These are phyloP conservation scores for Onychostoma macrolepis DNA, from an alignment of 2,113 vertebrate genomes.

Conservation along the genomic window DNA sequence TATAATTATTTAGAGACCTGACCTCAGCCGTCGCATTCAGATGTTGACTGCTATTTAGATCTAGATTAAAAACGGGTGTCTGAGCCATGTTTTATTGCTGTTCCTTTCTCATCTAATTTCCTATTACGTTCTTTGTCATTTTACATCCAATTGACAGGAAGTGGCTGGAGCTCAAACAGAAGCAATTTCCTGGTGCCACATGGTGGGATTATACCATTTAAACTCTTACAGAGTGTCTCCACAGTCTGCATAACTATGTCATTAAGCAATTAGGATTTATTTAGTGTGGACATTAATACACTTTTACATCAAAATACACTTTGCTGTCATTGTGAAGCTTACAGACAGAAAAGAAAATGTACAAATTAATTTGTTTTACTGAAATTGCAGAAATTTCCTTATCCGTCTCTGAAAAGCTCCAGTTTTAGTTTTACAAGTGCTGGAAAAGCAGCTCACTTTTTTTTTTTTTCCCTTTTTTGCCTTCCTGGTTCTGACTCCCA, in stretches of 20 bases:
- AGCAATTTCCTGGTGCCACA: neutral
- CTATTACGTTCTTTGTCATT: neutral
- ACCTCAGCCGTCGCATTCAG: conserved; percentile 37
- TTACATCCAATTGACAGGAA: neutral
- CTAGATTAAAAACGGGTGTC: neutral
- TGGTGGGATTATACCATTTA: conserved; percentile 25
- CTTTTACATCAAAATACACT: conserved; percentile 3
- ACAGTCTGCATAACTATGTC: conserved; percentile 37
- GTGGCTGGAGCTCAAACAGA: neutral
- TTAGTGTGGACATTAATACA: conserved; percentile 41
- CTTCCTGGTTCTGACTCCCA: too few species aligned
- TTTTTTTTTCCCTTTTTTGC: neutral
- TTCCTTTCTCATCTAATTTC: neutral
- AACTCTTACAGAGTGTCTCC: conserved; percentile 17
- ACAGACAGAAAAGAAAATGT: neutral
- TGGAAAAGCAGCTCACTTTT: neutral
- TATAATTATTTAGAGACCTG: too few species aligned
- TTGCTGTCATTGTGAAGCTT: conserved; percentile 8
- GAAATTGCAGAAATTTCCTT: neutral
- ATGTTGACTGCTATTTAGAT: neutral
- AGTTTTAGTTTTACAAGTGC: neutral
- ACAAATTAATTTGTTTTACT: neutral
- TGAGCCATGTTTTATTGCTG: neutral
- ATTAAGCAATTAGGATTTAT: conserved; percentile 41
- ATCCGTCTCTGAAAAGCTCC: neutral